Percentiles rank a stretch among this genome's conserved stretches.
These are phyloP conservation scores for Ophonus ardosiacus DNA, from an alignment of 2,888 invertebrate species.

Conservation along the genomic window DNA sequence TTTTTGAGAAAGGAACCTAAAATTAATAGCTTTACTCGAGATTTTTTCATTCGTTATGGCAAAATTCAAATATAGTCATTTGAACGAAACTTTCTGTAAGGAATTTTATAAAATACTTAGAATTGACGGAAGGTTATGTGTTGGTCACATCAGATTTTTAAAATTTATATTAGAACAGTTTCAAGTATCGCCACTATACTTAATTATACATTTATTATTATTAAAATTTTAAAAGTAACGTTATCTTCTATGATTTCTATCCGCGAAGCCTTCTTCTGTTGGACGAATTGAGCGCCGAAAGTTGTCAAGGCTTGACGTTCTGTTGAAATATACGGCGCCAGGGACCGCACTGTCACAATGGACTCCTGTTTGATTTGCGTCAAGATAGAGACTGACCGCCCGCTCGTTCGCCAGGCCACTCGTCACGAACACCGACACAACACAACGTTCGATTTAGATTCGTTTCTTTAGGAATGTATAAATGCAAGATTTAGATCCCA, in stretches of 20 bases:
- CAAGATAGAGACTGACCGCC: constrained; percentile 9
- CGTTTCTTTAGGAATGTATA: not conserved
- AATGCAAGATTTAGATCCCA: not conserved
- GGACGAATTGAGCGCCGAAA: not conserved
- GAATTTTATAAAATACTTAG: too few species aligned
- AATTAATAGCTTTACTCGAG: too few species aligned
- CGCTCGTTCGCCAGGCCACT: not conserved
- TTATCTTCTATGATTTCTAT: not conserved
- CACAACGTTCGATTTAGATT: not conserved
- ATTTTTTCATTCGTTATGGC: too few species aligned
- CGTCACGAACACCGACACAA: not conserved
- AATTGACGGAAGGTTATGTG: too few species aligned
- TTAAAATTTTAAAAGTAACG: not conserved
- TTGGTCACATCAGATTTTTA: too few species aligned
- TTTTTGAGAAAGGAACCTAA: too few species aligned
- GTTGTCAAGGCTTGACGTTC: not conserved
- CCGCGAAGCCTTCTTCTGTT: not conserved
- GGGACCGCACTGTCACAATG: constrained; percentile 3
- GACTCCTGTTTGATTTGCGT: constrained; percentile 24
- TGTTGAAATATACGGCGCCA: constrained; percentile 25
- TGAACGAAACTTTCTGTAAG: too few species aligned
- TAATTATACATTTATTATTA: too few species aligned
- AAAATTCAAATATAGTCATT: too few species aligned
- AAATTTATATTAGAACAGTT: too few species aligned
- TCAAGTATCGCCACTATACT: too few species aligned